Conservation (phyloP, 2,113 vertebrate species). For the Syngnathus typhle region DNA sequence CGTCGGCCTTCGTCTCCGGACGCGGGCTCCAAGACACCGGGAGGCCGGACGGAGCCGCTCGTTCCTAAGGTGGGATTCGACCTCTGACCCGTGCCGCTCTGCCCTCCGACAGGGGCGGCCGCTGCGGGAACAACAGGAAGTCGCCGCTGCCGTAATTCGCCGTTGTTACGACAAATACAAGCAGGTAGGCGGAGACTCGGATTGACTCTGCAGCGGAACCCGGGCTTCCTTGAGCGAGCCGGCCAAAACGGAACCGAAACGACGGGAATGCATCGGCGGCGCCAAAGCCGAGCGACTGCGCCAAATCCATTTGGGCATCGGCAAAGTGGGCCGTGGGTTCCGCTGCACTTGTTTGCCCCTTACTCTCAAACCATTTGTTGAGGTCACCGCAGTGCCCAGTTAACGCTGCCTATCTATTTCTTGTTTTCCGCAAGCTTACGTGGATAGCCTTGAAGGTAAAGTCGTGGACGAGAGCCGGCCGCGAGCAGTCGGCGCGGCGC, state of each 20-base stretch:
- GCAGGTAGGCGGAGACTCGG: slow-evolving; percentile 76
- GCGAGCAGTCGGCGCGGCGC: no score
- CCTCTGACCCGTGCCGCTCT: slow-evolving; percentile 57
- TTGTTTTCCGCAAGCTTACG: slow-evolving; percentile 89
- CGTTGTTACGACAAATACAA: slow-evolving; percentile 98
- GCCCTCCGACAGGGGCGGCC: slow-evolving; percentile 82
- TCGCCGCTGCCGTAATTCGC: slow-evolving; percentile 95
- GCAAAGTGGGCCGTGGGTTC: neutral
- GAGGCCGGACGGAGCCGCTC: slow-evolving; percentile 36
- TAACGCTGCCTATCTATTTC: slow-evolving; percentile 41
- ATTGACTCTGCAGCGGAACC: neutral
- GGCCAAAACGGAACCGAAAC: no score
- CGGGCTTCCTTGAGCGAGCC: neutral
- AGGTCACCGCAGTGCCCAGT: slow-evolving; percentile 12
- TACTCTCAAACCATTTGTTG: neutral
- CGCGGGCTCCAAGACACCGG: slow-evolving; percentile 25
- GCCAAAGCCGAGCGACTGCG: no score
- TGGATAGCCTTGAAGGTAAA: slow-evolving; percentile 99
- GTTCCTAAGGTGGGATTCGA: slow-evolving; percentile 44
- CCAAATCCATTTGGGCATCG: no score
- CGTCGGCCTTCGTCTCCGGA: slow-evolving; percentile 25
- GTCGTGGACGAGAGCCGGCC: no score
- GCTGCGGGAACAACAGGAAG: slow-evolving; percentile 92
- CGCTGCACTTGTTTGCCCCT: neutral
- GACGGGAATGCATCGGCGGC: no score